phyloP scores from a whole-genome alignment of 2,888 invertebrate species.

The Masnerella sp. region DNA sequence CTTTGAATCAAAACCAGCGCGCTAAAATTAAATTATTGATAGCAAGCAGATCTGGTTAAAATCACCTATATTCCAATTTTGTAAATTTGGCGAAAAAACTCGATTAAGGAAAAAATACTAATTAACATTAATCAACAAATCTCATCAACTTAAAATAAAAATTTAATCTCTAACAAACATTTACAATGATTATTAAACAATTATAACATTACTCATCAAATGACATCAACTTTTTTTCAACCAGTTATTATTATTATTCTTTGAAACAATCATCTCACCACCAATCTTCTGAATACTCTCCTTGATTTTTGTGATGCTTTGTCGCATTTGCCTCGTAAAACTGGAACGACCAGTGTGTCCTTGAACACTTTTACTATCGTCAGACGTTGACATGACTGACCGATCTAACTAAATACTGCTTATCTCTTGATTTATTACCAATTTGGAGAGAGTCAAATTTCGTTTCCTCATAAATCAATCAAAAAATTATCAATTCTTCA shows the following conservation, averaged over 20 bases:
- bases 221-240: too few species aligned
- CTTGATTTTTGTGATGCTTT: conserved; percentile 69
- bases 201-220: too few species aligned
- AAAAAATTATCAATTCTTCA: too few species aligned
- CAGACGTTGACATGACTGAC: conserved; percentile 37
- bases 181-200: too few species aligned
- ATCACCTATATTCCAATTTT: conserved; percentile 1
- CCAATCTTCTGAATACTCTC: conserved; percentile 70
- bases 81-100: neutral
- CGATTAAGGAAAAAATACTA: neutral
- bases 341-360: conserved; percentile 59
- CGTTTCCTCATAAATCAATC: too few species aligned
- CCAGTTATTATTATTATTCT: too few species aligned
- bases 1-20: conserved; percentile 39
- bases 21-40: conserved; percentile 45
- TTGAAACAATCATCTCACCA: too few species aligned
- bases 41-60: conserved; percentile 16
- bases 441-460: neutral
- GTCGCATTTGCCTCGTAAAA: conserved; percentile 69
- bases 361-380: conserved; percentile 46
- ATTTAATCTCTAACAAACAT: too few species aligned
- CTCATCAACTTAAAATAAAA: conserved; percentile 58
- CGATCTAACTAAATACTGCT: too few species aligned
- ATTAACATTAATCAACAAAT: neutral
- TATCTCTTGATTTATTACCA: neutral